A percentile compares a stretch with the other conserved stretches of the same genome.
Conservation (phyloP, 2,113 vertebrate species). For the Thryonomys swinderianus region DNA sequence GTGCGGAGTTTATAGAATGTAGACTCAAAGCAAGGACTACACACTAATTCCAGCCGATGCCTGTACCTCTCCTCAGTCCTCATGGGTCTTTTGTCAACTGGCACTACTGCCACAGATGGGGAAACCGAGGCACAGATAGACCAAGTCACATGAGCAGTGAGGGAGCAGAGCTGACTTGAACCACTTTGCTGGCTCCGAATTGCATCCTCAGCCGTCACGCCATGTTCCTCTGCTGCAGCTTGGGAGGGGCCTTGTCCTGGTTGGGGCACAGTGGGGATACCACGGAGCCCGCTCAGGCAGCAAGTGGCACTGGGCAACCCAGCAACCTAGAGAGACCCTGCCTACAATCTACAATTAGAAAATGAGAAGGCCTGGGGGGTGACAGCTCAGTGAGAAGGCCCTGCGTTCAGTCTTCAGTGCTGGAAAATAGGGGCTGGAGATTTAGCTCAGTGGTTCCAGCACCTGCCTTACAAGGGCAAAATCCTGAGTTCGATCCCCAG, state of each 20-base stretch:
- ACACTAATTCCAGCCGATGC: not conserved
- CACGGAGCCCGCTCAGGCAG: not conserved
- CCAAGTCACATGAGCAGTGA: not conserved
- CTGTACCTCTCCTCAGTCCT: not conserved
- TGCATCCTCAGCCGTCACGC: accelerated
- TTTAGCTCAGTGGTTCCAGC: too few species aligned
- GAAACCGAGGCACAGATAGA: not conserved
- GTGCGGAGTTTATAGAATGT: not conserved
- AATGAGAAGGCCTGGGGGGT: not conserved
- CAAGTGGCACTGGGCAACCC: not conserved
- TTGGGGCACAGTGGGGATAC: accelerated
- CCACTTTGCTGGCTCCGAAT: not conserved
- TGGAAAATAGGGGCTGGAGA: too few species aligned
- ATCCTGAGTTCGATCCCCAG: too few species aligned
- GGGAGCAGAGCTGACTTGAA: not conserved
- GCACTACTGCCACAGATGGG: not conserved
- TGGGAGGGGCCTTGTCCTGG: not conserved
- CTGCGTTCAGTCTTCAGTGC: not conserved
- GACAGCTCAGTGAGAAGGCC: not conserved
- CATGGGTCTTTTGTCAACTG: not conserved
- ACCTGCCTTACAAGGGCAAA: too few species aligned
- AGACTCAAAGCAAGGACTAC: not conserved
- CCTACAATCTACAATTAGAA: not conserved
- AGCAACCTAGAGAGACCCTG: not conserved
- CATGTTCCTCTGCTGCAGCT: accelerated